phyloP scores from a whole-genome alignment of 1,140 invertebrate genomes.

The Teleogryllus occipitalis region DNA sequence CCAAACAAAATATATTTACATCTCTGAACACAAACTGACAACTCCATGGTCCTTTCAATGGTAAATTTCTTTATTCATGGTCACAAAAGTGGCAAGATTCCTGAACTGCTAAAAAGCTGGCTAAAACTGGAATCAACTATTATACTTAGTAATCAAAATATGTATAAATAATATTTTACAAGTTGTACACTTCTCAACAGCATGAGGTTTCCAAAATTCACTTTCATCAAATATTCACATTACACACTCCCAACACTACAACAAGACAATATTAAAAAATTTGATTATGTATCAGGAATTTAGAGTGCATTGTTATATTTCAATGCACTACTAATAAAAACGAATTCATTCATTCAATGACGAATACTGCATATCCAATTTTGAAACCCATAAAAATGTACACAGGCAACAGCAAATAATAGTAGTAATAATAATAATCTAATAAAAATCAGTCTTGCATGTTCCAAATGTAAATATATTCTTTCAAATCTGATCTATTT shows the following conservation, averaged over 20 bases:
- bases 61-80: neutral
- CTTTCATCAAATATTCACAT: neutral
- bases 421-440: neutral
- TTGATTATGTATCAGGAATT: neutral
- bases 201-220: neutral
- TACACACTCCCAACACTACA: neutral
- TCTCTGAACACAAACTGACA: conserved; percentile 1
- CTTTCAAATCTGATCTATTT: neutral
- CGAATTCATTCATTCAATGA: neutral
- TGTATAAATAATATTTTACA: conserved; percentile 6
- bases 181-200: neutral
- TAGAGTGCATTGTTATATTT: neutral
- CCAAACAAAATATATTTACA: conserved; percentile 6
- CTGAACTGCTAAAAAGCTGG: neutral
- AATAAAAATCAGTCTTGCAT: neutral
- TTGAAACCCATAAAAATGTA: neutral
- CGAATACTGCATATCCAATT: neutral
- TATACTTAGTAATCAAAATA: conserved; percentile 6
- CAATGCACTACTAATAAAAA: neutral
- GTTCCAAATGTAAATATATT: neutral
- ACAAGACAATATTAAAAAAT: neutral
- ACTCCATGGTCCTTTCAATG: conserved; percentile 1
- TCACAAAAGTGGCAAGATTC: neutral
- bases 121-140: conserved; percentile 5
- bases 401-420: neutral